Percentiles rank a stretch among this genome's conserved stretches.
Conservation (phyloP, 2,888 invertebrate species). For the Hypomecis punctinalis region DNA sequence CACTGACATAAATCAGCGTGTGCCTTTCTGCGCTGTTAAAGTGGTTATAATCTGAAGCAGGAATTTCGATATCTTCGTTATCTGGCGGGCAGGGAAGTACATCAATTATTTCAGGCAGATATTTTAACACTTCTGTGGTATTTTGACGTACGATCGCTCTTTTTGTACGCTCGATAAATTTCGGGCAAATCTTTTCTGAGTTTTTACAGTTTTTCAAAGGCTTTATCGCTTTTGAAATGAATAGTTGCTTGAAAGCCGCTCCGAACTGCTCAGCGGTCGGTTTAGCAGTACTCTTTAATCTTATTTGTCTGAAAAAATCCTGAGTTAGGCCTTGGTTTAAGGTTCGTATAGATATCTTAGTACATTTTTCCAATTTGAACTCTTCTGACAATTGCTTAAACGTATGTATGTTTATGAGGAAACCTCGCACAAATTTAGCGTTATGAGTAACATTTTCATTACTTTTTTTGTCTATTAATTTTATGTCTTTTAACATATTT, state of each 20-base stretch:
- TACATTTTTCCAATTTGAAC: neutral
- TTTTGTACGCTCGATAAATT: slow-evolving; percentile 1
- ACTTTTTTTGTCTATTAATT: slow-evolving; percentile 3
- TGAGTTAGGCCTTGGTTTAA: slow-evolving; percentile 12
- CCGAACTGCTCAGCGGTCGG: slow-evolving; percentile 13
- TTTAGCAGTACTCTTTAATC: slow-evolving; percentile 4
- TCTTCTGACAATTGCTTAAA: slow-evolving; percentile 3
- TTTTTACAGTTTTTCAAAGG: slow-evolving; percentile 7
- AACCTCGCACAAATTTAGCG: slow-evolving; percentile 6
- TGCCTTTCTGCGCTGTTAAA: slow-evolving; percentile 20
- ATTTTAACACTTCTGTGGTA: neutral
- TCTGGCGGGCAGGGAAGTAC: neutral
- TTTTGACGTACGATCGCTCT: neutral
- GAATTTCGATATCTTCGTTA: neutral
- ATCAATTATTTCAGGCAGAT: neutral
- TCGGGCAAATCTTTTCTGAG: neutral
- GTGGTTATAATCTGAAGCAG: slow-evolving; percentile 2
- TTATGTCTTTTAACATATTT: neutral
- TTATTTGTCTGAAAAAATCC: slow-evolving; percentile 14
- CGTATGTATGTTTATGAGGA: slow-evolving; percentile 11
- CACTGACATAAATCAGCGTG: slow-evolving; percentile 17
- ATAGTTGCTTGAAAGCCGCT: slow-evolving; percentile 11
- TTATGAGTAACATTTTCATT: neutral
- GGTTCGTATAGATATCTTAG: neutral
- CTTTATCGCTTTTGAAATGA: neutral